These are phyloP conservation scores for Scortum barcoo DNA, from an alignment of 2,113 vertebrate species.

Conservation along the genomic window DNA sequence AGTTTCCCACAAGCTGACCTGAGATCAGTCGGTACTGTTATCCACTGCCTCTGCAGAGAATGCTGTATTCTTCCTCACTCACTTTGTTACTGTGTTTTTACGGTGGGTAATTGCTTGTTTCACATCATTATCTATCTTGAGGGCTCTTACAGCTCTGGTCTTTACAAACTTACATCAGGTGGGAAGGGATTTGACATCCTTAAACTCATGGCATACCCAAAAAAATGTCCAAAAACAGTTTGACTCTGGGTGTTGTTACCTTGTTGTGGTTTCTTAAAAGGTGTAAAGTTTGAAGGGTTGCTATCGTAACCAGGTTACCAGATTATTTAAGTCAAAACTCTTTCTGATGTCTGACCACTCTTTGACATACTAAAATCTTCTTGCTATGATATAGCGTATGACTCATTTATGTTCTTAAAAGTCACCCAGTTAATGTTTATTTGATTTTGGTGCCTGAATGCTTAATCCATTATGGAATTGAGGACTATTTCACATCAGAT, in stretches of 20 bases:
- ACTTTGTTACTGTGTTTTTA: slow-evolving; percentile 48
- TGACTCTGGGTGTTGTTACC: neutral
- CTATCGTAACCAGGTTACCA: slow-evolving; percentile 32
- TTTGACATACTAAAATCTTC: slow-evolving; percentile 14
- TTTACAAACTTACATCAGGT: neutral
- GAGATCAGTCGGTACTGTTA: slow-evolving; percentile 26
- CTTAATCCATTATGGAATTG: slow-evolving; percentile 10
- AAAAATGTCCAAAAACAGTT: neutral
- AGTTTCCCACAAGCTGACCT: slow-evolving; percentile 2
- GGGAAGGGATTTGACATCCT: neutral
- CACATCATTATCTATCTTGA: slow-evolving; percentile 2
- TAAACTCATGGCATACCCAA: slow-evolving; percentile 1
- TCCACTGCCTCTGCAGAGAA: slow-evolving; percentile 39
- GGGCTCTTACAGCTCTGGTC: slow-evolving; percentile 5
- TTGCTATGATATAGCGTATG: neutral
- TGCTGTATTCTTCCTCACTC: slow-evolving; percentile 48
- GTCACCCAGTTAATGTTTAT: slow-evolving; percentile 19
- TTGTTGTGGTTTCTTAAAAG: neutral
- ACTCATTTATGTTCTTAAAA: slow-evolving; percentile 17
- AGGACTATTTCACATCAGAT: slow-evolving; percentile 1
- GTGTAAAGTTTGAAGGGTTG: slow-evolving; percentile 19
- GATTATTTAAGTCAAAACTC: neutral
- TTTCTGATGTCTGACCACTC: slow-evolving; percentile 10
- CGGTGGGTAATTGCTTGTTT: slow-evolving; percentile 40
- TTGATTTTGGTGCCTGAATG: slow-evolving; percentile 20